Conservation (phyloP, 2,797 vertebrate species). For the Tadarida brasiliensis region DNA sequence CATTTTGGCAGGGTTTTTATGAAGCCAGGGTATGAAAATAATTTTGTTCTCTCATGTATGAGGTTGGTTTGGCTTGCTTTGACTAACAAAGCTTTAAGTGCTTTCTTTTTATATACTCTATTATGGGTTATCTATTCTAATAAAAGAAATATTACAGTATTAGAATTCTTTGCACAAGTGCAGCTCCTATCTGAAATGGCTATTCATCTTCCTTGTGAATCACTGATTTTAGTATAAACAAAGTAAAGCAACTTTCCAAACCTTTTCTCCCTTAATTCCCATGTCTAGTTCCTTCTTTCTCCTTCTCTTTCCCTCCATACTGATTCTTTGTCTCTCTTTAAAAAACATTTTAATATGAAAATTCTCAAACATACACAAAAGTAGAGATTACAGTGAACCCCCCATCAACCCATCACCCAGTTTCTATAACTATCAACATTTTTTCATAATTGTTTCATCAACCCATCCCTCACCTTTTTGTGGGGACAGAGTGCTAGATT, state of each 20-base stretch:
- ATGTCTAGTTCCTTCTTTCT: neutral
- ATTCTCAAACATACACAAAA: slow-evolving; percentile 46
- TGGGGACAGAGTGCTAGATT: neutral
- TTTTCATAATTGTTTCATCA: slow-evolving; percentile 35
- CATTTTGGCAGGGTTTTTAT: slow-evolving; percentile 99
- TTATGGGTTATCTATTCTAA: slow-evolving; percentile 58
- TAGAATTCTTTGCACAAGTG: slow-evolving; percentile 52
- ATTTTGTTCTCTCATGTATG: slow-evolving; percentile 66
- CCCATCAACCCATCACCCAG: neutral
- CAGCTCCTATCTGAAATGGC: slow-evolving; percentile 57
- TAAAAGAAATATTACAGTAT: slow-evolving; percentile 50
- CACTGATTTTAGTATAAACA: slow-evolving; percentile 56
- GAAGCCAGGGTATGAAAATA: slow-evolving; percentile 96
- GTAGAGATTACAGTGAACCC: neutral
- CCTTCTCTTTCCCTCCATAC: slow-evolving; percentile 31
- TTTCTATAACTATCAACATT: slow-evolving; percentile 25
- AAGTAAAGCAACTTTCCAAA: slow-evolving; percentile 66
- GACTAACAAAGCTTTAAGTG: slow-evolving; percentile 66
- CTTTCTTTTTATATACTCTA: slow-evolving; percentile 54
- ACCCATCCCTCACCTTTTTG: neutral
- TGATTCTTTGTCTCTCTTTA: slow-evolving; percentile 28
- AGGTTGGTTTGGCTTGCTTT: slow-evolving; percentile 61
- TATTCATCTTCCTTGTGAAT: slow-evolving; percentile 67
- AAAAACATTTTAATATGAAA: slow-evolving; percentile 55
- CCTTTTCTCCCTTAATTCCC: slow-evolving; percentile 42